Conservation (phyloP, 2,113 vertebrate genomes). For the Orientallactaga bullata region DNA sequence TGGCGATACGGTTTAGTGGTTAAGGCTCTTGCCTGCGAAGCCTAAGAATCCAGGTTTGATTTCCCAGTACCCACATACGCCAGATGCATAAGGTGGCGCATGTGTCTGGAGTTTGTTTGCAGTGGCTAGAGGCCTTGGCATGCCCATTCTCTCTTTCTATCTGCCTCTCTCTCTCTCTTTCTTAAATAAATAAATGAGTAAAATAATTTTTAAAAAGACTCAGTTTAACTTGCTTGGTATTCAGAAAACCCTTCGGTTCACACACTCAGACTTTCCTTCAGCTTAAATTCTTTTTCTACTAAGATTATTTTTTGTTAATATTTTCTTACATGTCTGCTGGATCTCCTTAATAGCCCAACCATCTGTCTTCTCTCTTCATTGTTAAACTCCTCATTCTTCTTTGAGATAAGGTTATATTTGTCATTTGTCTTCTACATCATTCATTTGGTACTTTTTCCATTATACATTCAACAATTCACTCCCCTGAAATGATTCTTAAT, state of each 20-base stretch:
- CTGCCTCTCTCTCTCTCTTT: no score
- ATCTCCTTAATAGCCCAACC: fast-evolving
- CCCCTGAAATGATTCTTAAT: background rate
- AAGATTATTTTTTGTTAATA: background rate
- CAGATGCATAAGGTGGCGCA: no score
- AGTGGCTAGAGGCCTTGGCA: no score
- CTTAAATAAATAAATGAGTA: no score
- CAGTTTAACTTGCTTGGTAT: background rate
- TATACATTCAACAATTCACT: background rate
- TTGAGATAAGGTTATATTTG: background rate
- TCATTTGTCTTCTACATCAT: background rate
- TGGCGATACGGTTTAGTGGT: no score
- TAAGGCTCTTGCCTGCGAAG: background rate
- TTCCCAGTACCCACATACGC: no score
- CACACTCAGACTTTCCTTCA: background rate
- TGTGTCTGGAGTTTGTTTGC: no score
- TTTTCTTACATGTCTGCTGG: background rate
- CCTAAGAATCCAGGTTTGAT: no score
- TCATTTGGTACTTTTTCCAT: background rate
- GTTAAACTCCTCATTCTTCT: background rate
- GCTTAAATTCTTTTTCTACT: background rate
- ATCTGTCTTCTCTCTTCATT: background rate
- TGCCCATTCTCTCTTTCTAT: no score
- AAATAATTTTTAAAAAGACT: background rate
- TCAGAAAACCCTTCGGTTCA: background rate